Evolutionary conservation across 2,113 vertebrate genomes (phyloP).

Genomic region (Noctilio leporinus): DNA sequence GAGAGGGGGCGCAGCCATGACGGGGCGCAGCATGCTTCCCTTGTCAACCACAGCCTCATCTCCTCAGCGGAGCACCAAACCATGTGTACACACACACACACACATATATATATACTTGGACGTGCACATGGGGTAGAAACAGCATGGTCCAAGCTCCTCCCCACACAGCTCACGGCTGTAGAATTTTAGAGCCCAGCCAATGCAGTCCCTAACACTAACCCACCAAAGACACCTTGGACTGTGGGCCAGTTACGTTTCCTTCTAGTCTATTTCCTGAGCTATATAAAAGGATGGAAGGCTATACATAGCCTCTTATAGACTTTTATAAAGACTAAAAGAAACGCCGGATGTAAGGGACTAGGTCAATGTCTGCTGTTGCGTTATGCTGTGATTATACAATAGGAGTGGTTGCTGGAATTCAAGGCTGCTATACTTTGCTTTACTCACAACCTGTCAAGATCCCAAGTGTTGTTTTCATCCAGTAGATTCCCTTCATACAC

Average conservation of each 20-base stretch:
- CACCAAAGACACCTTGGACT: rapidly evolving
- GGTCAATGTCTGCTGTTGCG: too few species aligned
- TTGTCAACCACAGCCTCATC: neutral
- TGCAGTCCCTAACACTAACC: too few species aligned
- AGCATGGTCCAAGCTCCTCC: neutral
- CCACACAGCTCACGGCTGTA: neutral
- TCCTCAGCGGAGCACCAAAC: neutral
- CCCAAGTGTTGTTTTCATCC: neutral
- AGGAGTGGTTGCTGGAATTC: neutral
- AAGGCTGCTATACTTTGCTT: too few species aligned
- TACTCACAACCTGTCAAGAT: too few species aligned
- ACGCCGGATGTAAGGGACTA: neutral
- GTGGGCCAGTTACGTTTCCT: neutral
- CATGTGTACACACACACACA: too few species aligned
- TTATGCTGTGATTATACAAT: neutral
- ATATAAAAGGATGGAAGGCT: neutral
- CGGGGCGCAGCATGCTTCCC: rapidly evolving
- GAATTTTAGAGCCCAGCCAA: neutral
- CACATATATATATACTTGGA: neutral
- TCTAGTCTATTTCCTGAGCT: neutral
- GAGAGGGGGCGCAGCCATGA: rapidly evolving
- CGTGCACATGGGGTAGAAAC: neutral
- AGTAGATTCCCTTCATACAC: too few species aligned
- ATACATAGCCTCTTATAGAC: neutral
- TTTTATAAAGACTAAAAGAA: neutral